Percentiles rank a stretch among this genome's conserved stretches.
phyloP scores from a whole-genome alignment of 2,888 invertebrate genomes.

The Brachylomia viminalis region DNA sequence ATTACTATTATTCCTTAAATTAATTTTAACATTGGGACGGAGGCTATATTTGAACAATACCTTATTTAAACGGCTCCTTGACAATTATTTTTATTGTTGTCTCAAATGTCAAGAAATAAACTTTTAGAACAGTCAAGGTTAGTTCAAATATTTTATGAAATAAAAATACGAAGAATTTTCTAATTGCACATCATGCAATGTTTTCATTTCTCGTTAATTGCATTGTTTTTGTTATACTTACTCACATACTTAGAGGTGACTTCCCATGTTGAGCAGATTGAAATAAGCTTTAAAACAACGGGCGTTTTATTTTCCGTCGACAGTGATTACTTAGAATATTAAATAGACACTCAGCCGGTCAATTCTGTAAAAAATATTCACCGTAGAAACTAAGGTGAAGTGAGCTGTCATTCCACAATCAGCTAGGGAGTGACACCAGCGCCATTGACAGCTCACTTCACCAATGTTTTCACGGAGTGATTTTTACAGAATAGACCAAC shows the following conservation, averaged over 20 bases:
- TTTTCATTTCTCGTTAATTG: constrained; percentile 53
- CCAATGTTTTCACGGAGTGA: no score
- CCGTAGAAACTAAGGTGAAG: neutral
- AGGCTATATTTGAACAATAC: constrained; percentile 36
- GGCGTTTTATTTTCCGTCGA: neutral
- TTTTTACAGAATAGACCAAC: no score
- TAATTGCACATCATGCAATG: constrained; percentile 51
- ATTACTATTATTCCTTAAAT: neutral
- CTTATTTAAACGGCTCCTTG: constrained; percentile 29
- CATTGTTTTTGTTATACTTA: constrained; percentile 40
- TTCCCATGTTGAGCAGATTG: constrained; percentile 9
- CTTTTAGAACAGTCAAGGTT: constrained; percentile 54
- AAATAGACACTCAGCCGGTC: neutral
- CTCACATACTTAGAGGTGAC: neutral
- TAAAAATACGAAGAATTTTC: constrained; percentile 55
- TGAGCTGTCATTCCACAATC: neutral
- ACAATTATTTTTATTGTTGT: constrained; percentile 43
- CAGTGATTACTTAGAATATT: neutral
- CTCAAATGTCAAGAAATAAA: constrained; percentile 38
- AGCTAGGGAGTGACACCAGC: no score
- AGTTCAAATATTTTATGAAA: constrained; percentile 42
- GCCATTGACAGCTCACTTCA: no score
- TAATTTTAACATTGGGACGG: constrained; percentile 7
- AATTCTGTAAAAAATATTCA: neutral
- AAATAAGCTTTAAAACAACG: neutral